Conservation (phyloP, 2,797 vertebrate species). For the Neoniphon sammara region DNA sequence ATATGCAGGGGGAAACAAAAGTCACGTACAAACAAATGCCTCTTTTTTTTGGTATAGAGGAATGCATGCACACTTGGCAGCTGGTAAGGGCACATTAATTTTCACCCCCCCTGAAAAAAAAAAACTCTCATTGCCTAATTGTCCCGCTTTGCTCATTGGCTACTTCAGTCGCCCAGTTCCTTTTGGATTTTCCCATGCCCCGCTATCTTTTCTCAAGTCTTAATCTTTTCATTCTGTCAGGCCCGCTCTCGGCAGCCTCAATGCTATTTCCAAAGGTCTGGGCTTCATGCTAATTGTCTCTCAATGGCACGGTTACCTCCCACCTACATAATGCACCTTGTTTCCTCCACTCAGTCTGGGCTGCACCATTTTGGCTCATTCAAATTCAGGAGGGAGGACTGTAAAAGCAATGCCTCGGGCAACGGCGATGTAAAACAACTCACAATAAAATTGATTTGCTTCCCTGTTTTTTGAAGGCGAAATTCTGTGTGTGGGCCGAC, state of each 20-base stretch:
- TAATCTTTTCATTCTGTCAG: conserved; percentile 85
- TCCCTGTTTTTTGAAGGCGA: conserved; percentile 43
- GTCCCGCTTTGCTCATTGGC: conserved; percentile 75
- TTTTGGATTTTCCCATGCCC: conserved; percentile 85
- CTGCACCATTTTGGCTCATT: conserved; percentile 69
- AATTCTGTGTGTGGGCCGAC: conserved; percentile 60
- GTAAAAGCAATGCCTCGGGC: conserved; percentile 63
- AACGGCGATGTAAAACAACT: conserved; percentile 38
- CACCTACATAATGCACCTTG: conserved; percentile 86
- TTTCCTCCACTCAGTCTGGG: conserved; percentile 72
- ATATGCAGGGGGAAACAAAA: conserved; percentile 63
- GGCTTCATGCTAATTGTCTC: conserved; percentile 87
- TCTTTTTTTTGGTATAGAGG: conserved; percentile 61
- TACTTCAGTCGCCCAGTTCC: conserved; percentile 70
- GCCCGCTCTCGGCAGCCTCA: conserved; percentile 75
- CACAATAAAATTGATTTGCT: conserved; percentile 43
- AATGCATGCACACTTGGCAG: conserved; percentile 79
- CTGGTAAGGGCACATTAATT: conserved; percentile 79
- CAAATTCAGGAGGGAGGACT: conserved; percentile 68
- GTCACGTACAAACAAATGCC: conserved; percentile 71
- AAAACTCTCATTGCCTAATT: conserved; percentile 76
- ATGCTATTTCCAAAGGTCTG: conserved; percentile 80
- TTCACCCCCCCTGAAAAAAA: conserved; percentile 51
- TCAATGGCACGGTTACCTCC: conserved; percentile 85
- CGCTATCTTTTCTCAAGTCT: conserved; percentile 83